phyloP scores from a whole-genome alignment of 2,888 invertebrate species.

The Azorinus chamasolen region DNA sequence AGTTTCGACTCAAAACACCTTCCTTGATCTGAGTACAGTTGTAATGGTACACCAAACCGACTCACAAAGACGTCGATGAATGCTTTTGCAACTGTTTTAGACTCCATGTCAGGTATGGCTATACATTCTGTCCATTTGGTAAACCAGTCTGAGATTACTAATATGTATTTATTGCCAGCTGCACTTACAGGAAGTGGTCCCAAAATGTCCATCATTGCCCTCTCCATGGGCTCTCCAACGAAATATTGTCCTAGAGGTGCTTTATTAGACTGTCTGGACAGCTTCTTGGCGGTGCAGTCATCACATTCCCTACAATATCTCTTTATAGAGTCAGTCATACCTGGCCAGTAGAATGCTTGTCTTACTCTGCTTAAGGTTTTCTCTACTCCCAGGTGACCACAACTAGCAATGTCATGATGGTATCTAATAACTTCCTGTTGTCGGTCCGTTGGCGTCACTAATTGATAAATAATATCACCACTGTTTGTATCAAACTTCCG shows the following conservation, averaged over 20 bases:
- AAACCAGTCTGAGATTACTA: conserved; percentile 40
- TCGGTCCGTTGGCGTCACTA: conserved; percentile 18
- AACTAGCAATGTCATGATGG: conserved; percentile 41
- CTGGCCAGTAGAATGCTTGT: conserved; percentile 43
- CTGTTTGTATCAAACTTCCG: conserved; percentile 29
- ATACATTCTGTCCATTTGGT: conserved; percentile 48
- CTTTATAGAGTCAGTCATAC: conserved; percentile 17
- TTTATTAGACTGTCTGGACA: conserved; percentile 14
- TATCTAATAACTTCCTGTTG: conserved; percentile 29
- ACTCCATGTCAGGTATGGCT: conserved; percentile 35
- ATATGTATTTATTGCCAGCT: conserved; percentile 36
- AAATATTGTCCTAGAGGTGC: conserved; percentile 34
- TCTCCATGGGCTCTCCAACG: conserved; percentile 44
- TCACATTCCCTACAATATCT: conserved; percentile 26
- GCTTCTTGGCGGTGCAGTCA: conserved; percentile 20
- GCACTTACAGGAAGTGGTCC: conserved; percentile 34
- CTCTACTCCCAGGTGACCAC: conserved; percentile 63
- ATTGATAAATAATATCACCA: conserved; percentile 8
- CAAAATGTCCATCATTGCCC: conserved; percentile 36
- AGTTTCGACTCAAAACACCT: too few species aligned
- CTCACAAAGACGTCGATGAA: conserved; percentile 33
- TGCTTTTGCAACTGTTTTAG: conserved; percentile 19
- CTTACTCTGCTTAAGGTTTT: conserved; percentile 30
- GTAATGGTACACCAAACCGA: conserved; percentile 42
- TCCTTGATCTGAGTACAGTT: conserved; percentile 49